Conservation (phyloP, 2,797 vertebrate species). For the Dryobates pubescens region DNA sequence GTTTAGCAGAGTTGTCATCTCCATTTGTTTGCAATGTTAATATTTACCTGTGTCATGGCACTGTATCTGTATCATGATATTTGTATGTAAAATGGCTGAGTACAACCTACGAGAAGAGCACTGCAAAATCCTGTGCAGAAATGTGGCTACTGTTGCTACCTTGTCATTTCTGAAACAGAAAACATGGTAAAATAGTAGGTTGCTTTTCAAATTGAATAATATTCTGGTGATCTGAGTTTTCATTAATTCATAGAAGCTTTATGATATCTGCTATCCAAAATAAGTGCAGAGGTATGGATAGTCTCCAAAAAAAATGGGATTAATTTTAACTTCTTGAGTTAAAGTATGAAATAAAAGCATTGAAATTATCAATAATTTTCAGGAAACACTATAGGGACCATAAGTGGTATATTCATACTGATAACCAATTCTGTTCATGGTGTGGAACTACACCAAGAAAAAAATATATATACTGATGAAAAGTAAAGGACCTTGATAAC, state of each 20-base stretch:
- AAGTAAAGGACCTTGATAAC: neutral
- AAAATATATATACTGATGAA: neutral
- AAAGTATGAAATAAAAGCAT: neutral
- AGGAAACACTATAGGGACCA: neutral
- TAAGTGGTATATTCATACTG: neutral
- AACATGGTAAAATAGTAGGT: neutral
- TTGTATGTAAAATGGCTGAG: neutral
- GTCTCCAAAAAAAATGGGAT: neutral
- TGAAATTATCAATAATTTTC: neutral
- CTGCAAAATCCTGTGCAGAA: neutral
- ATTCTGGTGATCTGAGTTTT: neutral
- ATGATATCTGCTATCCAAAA: neutral
- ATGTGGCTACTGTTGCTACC: neutral
- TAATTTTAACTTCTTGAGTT: neutral
- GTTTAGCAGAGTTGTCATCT: neutral
- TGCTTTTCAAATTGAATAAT: neutral
- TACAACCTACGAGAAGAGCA: neutral
- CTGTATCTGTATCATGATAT: neutral
- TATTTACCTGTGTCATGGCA: neutral
- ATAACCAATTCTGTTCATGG: neutral
- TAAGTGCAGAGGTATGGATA: neutral
- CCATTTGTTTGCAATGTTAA: neutral
- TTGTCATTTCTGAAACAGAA: neutral
- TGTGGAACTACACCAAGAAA: neutral
- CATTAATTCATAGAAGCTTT: neutral